Evolutionary conservation across 2,888 invertebrate genomes (phyloP), one percentile per base, ranked within the genome.

Genomic region (Aporophyla nigra): DNA sequence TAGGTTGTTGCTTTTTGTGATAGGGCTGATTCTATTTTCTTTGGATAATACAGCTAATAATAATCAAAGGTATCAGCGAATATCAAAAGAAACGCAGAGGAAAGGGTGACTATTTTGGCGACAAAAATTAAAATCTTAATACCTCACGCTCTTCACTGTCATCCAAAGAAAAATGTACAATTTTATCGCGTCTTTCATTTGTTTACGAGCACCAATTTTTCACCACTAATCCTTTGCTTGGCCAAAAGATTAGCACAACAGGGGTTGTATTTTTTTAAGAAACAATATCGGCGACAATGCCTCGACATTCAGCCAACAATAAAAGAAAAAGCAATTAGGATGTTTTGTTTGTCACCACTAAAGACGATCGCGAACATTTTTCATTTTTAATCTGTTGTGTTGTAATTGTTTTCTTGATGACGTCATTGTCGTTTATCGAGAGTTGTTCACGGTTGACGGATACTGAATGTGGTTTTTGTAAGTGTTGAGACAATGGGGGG

Each of bases 301-400:
- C 86, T 53, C 82, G 74, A 80, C 88, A 83, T 54, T 56, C 67
- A 56, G 80, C 81, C 78, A 80, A 87, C 90, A 91, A 90, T 91
- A 92, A 92, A 92, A 92, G 91, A 92, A 90, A 77, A 87, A 89
- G 92, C 92, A 93, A 94, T 93, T 93, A 93, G 89, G 87, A 85
- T 90, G 93, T 94, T 93, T 94, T 93, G 92, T 93, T 93, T 91
- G 90, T 88, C 89, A 87, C 83, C 87, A 83, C 70, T 74, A 21
- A 78, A 83, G 86, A 84, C 84, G 67, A 72, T 66, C 73, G 85
- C 82, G 86, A 86, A 89, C 83, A 93, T 93, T 92, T 93, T 93
- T 93, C 93, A 93, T 89, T 91, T 92, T 90, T 91, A 93, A 93
- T 92, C 92, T 91, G 83, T 87, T 88, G 89, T 89, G 87, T 71